Percentiles rank a stretch among this genome's conserved stretches.
These are phyloP conservation scores for Nyctereutes procyonoides DNA, from an alignment of 2,113 vertebrate genomes.

Conservation along the genomic window DNA sequence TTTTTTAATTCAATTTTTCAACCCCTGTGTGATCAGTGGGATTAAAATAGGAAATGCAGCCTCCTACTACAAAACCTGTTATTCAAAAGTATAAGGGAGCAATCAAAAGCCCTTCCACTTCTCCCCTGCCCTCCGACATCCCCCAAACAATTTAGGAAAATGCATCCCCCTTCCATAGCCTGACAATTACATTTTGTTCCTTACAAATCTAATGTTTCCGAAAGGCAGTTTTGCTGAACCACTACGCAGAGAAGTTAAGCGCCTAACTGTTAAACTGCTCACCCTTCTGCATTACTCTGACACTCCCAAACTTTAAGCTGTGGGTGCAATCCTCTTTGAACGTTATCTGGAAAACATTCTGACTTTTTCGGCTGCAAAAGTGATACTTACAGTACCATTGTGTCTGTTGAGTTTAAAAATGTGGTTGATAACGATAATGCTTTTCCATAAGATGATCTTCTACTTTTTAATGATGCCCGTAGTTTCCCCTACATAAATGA, in stretches of 20 bases:
- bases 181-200: not conserved
- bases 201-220: not conserved
- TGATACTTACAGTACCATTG: conserved; percentile 83
- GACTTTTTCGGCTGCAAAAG: conserved; percentile 77
- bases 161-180: not conserved
- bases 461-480: conserved; percentile 91
- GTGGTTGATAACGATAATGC: conserved; percentile 89
- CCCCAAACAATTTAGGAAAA: not conserved
- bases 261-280: conserved; percentile 26
- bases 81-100: not conserved
- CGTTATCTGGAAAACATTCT: conserved; percentile 70
- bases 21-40: conserved; percentile 66
- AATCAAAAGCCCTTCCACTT: not conserved
- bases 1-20: conserved; percentile 48
- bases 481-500: conserved; percentile 91
- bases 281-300: conserved; percentile 29
- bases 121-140: not conserved
- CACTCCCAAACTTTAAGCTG: conserved; percentile 51
- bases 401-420: conserved; percentile 89
- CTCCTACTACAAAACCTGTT: not conserved
- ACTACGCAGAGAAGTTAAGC: conserved; percentile 36
- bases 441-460: conserved; percentile 89
- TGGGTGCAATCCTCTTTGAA: conserved; percentile 67
- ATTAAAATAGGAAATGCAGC: not conserved
- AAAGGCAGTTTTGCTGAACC: not conserved